These are phyloP conservation scores for Dynastes hyllus DNA, from an alignment of 2,888 invertebrate genomes.

Conservation along the genomic window DNA sequence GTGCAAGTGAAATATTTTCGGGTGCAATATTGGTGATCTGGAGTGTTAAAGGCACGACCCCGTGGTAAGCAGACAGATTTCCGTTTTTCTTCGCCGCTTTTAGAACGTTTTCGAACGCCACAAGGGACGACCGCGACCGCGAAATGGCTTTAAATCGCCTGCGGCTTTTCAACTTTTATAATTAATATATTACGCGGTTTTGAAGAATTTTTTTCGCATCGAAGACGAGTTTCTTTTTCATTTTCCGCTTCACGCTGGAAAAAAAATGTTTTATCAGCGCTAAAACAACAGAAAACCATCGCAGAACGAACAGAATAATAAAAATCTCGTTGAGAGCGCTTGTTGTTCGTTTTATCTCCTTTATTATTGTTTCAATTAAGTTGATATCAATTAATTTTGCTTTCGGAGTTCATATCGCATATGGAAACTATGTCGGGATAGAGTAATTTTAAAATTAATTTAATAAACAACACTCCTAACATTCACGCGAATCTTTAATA, in stretches of 20 bases:
- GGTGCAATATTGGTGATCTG: constrained; percentile 33
- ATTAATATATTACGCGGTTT: constrained; percentile 49
- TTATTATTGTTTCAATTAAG: constrained; percentile 36
- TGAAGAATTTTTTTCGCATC: constrained; percentile 33
- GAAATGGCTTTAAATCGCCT: constrained; percentile 48
- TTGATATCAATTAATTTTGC: constrained; percentile 43
- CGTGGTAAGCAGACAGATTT: constrained; percentile 31
- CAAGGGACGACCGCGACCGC: not conserved
- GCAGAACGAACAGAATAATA: not conserved
- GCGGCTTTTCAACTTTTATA: constrained; percentile 38
- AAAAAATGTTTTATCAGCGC: not conserved
- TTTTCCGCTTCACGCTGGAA: not conserved
- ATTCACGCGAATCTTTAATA: too few species aligned
- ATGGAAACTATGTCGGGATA: constrained; percentile 14
- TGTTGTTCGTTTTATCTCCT: not conserved
- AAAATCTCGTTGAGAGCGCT: not conserved
- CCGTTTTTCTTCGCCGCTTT: constrained; percentile 6
- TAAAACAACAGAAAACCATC: constrained; percentile 10
- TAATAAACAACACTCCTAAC: not conserved
- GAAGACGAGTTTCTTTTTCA: not conserved
- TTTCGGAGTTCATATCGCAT: constrained; percentile 17
- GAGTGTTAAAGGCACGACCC: not conserved
- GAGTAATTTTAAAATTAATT: constrained; percentile 7
- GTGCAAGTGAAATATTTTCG: constrained; percentile 46
- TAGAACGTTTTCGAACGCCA: not conserved